Percentiles rank a stretch among this genome's conserved stretches.
These are phyloP conservation scores for Amia ocellicauda DNA, from an alignment of 2,113 vertebrate genomes.

Conservation along the genomic window DNA sequence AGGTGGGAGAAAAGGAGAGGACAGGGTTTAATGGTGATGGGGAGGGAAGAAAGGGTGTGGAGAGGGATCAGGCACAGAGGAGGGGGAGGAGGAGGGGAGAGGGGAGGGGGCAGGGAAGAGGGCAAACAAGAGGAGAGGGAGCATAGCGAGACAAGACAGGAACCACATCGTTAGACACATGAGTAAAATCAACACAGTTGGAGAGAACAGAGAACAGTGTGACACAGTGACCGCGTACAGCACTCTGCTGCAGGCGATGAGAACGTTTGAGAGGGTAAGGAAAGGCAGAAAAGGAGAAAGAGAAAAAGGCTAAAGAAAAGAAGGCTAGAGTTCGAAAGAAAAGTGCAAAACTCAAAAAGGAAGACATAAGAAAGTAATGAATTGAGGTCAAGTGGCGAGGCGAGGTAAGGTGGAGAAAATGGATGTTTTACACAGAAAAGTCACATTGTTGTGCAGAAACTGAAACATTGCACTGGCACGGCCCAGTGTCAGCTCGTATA, in stretches of 20 bases:
- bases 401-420: too few relatives aligned
- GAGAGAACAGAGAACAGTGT: conserved; percentile 17
- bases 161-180: conserved; percentile 24
- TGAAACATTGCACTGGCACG: too few relatives aligned
- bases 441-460: too few relatives aligned
- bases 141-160: conserved; percentile 31
- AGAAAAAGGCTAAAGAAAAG: conserved; percentile 1
- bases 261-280: conserved; percentile 3
- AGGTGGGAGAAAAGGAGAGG: conserved; percentile 27
- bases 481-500: too few relatives aligned
- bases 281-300: conserved; percentile 1
- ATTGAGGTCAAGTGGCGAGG: too few relatives aligned
- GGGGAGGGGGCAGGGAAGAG: not conserved
- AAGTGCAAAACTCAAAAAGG: too few relatives aligned
- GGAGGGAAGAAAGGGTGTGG: not conserved
- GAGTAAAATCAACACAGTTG: conserved; percentile 23
- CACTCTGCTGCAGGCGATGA: not conserved
- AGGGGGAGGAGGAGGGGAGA: conserved; percentile 18
- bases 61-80: conserved; percentile 1
- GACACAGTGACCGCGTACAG: conserved; percentile 4
- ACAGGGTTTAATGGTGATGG: not conserved
- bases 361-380: too few relatives aligned
- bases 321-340: too few relatives aligned
- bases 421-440: too few relatives aligned
- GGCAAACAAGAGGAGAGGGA: conserved; percentile 5